Base-by-base conservation (phyloP, 2,888 invertebrate genomes). In the Glaucopsyche alexis region DNA sequence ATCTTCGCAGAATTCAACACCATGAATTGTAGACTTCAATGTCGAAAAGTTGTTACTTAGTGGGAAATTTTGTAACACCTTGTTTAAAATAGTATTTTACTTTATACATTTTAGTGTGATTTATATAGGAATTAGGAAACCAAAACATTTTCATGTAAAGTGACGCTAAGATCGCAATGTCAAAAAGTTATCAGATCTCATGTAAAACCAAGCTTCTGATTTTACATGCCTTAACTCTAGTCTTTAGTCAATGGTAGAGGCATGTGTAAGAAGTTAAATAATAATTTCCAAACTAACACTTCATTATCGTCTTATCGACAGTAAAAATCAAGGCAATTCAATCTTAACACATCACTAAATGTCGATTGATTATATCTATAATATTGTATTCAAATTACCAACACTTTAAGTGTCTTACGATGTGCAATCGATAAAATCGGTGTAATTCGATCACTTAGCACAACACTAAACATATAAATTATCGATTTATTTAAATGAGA, bases 301-400 rank as follows among this genome's bases (percentile, higher is more conserved):
- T 60, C 6, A 60, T 13, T 60, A 29, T 38, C 1, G 1, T 60
- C 2, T 14, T 29, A 69, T 47, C 69, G 11, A 19, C 47, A n/a
- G 40, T 29, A 29, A 29, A 49, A 69, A 29, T 49, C 69, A 19
- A 47, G 16, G 47, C 7, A 67, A 45, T 38, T 42, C 50, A n/a
- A 60, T 13, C 60, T 55, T 55, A 69, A 67, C 67, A 72, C 60
- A 65, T 52, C 60, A 74, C 60, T 71, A 49, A 67, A 13, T 38
- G 13, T 65, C 64, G 64, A 65, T 49, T 49, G 45, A 38, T 19
- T 42, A 42, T 47, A 69, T 69, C 69, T 49, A 69, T 11, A 47
- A n/a, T 55, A 66, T 66, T 66, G 42, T 67, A 67, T n/a, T 66
- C 42, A 66, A 67, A 45, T 67, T 60, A 38, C 29, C 60, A 60